These are phyloP conservation scores for Limnothrissa miodon DNA, from an alignment of 2,113 vertebrate species.

Conservation along the genomic window DNA sequence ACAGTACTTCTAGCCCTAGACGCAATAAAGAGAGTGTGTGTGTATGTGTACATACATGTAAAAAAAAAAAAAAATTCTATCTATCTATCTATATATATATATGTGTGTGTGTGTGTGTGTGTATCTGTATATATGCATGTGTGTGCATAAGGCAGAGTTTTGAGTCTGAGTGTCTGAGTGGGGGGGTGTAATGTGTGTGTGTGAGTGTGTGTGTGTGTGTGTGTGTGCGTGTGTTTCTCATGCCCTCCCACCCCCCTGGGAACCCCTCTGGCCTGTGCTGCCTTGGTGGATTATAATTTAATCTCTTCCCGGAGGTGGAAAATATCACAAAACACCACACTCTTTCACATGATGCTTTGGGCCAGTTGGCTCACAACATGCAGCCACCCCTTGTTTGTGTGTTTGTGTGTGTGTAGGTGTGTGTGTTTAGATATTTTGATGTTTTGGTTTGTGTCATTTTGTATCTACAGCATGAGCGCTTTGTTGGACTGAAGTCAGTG, in stretches of 20 bases:
- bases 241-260: slow-evolving; percentile 48
- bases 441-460: not conserved
- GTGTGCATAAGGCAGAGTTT: no score
- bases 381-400: not conserved
- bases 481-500: no score
- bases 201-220: no score
- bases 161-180: no score
- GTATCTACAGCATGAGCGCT: no score
- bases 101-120: not conserved
- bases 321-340: not conserved
- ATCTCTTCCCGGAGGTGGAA: slow-evolving; percentile 18
- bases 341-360: not conserved
- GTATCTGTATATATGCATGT: not conserved
- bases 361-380: not conserved
- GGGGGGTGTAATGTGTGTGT: no score
- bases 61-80: no score
- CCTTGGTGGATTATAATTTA: slow-evolving; percentile 26
- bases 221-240: slow-evolving; percentile 11
- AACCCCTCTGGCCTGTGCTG: slow-evolving; percentile 22
- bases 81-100: no score
- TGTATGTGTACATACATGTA: no score
- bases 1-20: slow-evolving; percentile 51
- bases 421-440: not conserved
- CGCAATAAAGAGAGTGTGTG: no score
- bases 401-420: not conserved